phyloP scores from a whole-genome alignment of 2,888 invertebrate genomes.

The Cheilosia variabilis region DNA sequence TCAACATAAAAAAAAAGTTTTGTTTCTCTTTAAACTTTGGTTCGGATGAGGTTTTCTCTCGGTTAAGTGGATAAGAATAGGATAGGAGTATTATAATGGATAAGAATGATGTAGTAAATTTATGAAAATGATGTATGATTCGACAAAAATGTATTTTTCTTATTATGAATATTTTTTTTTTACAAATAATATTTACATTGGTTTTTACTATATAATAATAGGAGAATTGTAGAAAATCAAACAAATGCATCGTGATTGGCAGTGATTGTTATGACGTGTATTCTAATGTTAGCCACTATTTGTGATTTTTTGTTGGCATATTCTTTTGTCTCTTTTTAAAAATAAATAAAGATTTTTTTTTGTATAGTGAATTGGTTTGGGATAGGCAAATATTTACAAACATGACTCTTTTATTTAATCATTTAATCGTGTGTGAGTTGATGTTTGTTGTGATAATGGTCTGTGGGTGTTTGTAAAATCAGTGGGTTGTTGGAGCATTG shows the following conservation, averaged over 20 bases:
- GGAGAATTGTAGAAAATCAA: constrained; percentile 49
- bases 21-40: constrained; percentile 37
- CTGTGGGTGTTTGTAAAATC: not conserved
- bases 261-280: constrained; percentile 57
- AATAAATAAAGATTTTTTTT: not conserved
- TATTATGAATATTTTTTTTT: constrained; percentile 46
- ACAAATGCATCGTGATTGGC: constrained; percentile 71
- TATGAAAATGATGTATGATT: constrained; percentile 68
- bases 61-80: constrained; percentile 45
- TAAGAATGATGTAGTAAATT: constrained; percentile 10
- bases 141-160: constrained; percentile 58
- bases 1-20: constrained; percentile 36
- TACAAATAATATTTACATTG: constrained; percentile 77
- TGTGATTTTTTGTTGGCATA: constrained; percentile 37
- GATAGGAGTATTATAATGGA: constrained; percentile 32
- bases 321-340: constrained; percentile 40
- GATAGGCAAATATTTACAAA: constrained; percentile 3
- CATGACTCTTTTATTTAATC: not conserved
- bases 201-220: constrained; percentile 40
- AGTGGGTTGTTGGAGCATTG: not conserved
- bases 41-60: constrained; percentile 74
- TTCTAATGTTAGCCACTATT: constrained; percentile 9
- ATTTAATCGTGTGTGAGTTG: not conserved
- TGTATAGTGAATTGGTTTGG: not conserved
- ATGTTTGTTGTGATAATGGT: not conserved